phyloP scores from a whole-genome alignment of 2,888 invertebrate species.

The Drosophila longiperda region DNA sequence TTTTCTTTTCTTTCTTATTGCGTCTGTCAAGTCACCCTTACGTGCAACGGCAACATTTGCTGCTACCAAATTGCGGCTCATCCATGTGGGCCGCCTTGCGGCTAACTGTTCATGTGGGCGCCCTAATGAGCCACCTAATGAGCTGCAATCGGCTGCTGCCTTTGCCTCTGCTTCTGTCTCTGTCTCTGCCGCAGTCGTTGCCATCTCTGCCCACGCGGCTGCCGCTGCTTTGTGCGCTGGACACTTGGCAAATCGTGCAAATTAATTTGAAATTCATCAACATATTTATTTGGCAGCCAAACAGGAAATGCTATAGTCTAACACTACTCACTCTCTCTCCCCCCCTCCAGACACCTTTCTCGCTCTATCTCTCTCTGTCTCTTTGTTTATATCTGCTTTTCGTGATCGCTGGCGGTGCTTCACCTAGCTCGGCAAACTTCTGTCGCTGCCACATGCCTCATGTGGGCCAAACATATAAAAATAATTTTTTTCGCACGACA shows the following conservation, averaged over 20 bases:
- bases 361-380: background rate
- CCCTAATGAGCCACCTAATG: conserved; percentile 68
- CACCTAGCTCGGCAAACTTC: conserved; percentile 22
- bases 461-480: conserved; percentile 65
- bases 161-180: background rate
- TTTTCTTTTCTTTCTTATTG: background rate
- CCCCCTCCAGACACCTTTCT: background rate
- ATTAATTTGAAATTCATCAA: conserved; percentile 75
- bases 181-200: background rate
- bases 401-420: conserved; percentile 49
- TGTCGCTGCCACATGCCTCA: conserved; percentile 21
- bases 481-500: conserved; percentile 64
- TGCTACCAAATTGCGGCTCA: conserved; percentile 14
- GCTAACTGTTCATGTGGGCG: conserved; percentile 61
- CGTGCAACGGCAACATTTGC: conserved; percentile 22
- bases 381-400: conserved; percentile 6
- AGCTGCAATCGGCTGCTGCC: conserved; percentile 35
- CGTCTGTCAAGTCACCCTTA: conserved; percentile 39
- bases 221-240: conserved; percentile 22
- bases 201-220: background rate
- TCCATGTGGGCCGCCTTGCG: conserved; percentile 22
- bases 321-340: background rate
- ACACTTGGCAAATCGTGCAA: conserved; percentile 63
- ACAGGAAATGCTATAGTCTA: conserved; percentile 68
- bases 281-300: conserved; percentile 60